Percentiles rank a stretch among this genome's conserved stretches.
Conservation (phyloP, 2,113 vertebrate species). For the Neotoma lepida region DNA sequence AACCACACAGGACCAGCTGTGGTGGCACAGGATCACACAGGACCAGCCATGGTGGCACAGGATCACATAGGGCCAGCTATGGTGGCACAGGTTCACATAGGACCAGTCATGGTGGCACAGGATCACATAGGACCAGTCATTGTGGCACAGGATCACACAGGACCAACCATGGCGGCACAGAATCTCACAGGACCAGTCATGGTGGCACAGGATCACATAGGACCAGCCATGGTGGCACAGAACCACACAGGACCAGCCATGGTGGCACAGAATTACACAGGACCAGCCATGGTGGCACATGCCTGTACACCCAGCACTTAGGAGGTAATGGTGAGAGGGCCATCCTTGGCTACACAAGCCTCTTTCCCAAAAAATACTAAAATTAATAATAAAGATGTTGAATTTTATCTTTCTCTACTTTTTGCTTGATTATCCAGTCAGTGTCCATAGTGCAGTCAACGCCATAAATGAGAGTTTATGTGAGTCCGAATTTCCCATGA, state of each 20-base stretch:
- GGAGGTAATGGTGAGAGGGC: no score
- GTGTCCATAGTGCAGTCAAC: not conserved
- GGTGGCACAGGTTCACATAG: not conserved
- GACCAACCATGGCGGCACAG: no score
- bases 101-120: not conserved
- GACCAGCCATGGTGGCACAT: not conserved
- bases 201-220: not conserved
- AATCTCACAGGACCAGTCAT: no score
- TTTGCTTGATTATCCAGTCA: slow-evolving; percentile 16
- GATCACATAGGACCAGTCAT: not conserved
- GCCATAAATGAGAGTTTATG: not conserved
- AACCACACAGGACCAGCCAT: not conserved
- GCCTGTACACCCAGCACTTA: not conserved
- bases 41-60: not conserved
- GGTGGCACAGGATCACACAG: no score
- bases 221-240: not conserved
- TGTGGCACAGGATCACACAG: not conserved
- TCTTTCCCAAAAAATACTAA: not conserved
- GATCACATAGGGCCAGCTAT: not conserved
- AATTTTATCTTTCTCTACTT: slow-evolving; percentile 16
- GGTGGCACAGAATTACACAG: no score
- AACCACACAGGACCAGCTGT: not conserved
- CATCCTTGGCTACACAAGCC: no score
- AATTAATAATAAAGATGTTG: not conserved
- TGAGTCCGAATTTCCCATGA: not conserved